phyloP scores from a whole-genome alignment of 2,888 invertebrate species.

The Dichetophora obliterata region DNA sequence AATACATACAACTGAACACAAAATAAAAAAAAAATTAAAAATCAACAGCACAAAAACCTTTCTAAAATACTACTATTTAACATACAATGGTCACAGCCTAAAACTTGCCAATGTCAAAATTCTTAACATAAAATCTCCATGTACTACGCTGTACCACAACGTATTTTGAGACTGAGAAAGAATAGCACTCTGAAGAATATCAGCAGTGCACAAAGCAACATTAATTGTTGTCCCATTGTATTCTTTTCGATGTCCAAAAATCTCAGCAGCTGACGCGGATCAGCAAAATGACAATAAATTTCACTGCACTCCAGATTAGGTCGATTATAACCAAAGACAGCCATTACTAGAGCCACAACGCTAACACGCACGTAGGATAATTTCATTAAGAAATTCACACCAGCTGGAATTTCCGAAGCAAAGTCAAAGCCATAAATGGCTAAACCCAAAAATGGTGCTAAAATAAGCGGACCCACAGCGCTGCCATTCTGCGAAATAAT shows the following conservation, averaged over 20 bases:
- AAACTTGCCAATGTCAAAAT: too few relatives aligned
- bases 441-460: conserved; percentile 77
- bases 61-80: not conserved
- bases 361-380: conserved; percentile 78
- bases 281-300: conserved; percentile 77
- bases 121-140: too few relatives aligned
- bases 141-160: conserved; percentile 64
- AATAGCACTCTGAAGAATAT: conserved; percentile 73
- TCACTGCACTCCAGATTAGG: conserved; percentile 73
- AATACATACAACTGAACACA: not conserved
- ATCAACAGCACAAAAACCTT: not conserved
- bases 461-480: conserved; percentile 76
- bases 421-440: conserved; percentile 81
- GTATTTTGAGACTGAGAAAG: conserved; percentile 73
- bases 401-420: conserved; percentile 74
- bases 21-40: not conserved
- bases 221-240: conserved; percentile 74
- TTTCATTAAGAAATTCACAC: conserved; percentile 76
- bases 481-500: conserved; percentile 74
- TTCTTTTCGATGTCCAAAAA: conserved; percentile 74
- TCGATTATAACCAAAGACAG: conserved; percentile 76
- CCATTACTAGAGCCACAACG: conserved; percentile 75
- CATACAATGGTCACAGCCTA: too few relatives aligned
- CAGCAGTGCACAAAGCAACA: conserved; percentile 72
- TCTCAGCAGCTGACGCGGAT: conserved; percentile 75